Percentiles rank a stretch among this genome's conserved stretches.
Conservation (phyloP, 2,113 vertebrate genomes). For the Takifugu bimaculatus region DNA sequence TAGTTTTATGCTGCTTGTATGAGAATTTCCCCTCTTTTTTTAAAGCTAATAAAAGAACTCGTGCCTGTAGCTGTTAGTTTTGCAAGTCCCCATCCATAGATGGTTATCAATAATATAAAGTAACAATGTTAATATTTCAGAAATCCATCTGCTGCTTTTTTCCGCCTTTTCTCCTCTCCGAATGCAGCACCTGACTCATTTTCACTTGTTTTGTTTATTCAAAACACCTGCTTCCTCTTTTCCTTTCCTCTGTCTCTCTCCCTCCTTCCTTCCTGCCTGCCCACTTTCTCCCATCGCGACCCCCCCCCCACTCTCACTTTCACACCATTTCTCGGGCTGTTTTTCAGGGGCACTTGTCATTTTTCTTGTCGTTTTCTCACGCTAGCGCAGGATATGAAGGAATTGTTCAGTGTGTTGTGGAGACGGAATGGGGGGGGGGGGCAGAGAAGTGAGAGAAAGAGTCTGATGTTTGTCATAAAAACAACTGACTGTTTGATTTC, state of each 20-base stretch:
- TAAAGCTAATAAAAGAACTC: not conserved
- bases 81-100: conserved; percentile 19
- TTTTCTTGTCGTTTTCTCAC: conserved; percentile 63
- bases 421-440: conserved; percentile 33
- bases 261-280: conserved; percentile 51
- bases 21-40: no score
- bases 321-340: conserved; percentile 52
- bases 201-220: conserved; percentile 31
- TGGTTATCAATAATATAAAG: conserved; percentile 37
- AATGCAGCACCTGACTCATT: conserved; percentile 40
- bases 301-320: conserved; percentile 53
- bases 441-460: conserved; percentile 6
- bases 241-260: conserved; percentile 37
- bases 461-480: not conserved
- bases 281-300: conserved; percentile 50
- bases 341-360: conserved; percentile 49
- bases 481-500: conserved; percentile 17
- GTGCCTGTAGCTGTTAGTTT: not conserved
- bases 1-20: not conserved
- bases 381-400: conserved; percentile 50
- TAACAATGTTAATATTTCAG: conserved; percentile 37
- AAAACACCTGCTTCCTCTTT: conserved; percentile 60
- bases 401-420: conserved; percentile 53
- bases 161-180: conserved; percentile 14
- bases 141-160: conserved; percentile 29